phyloP scores from a whole-genome alignment of 2,113 vertebrate genomes.

The Callipepla californica region DNA sequence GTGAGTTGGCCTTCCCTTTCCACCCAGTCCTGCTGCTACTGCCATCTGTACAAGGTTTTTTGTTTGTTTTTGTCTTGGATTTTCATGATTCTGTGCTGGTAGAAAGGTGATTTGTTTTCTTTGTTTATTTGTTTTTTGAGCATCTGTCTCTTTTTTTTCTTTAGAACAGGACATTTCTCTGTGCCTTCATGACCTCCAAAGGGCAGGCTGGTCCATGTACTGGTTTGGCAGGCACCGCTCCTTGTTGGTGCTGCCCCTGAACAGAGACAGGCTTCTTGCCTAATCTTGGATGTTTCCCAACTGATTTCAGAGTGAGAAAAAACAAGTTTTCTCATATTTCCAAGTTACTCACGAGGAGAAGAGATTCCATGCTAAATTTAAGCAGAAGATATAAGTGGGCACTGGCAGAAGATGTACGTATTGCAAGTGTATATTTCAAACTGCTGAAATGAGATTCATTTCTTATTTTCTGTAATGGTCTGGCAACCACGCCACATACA shows the following conservation, averaged over 20 bases:
- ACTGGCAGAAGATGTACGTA: background rate
- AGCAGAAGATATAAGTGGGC: background rate
- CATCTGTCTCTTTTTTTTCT: background rate
- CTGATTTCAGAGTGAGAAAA: background rate
- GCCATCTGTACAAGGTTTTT: background rate
- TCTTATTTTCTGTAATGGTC: background rate
- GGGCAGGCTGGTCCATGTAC: background rate
- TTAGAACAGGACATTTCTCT: background rate
- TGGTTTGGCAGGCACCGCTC: background rate
- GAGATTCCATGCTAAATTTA: conserved; percentile 30
- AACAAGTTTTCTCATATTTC: accelerated
- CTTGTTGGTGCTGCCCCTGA: background rate
- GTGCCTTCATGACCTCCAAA: background rate
- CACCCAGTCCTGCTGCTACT: background rate
- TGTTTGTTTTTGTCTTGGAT: background rate
- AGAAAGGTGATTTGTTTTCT: background rate
- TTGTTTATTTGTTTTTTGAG: background rate
- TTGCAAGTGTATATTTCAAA: background rate
- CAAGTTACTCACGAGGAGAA: background rate
- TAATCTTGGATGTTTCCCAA: background rate
- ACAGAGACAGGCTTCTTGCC: background rate
- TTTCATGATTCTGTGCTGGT: background rate
- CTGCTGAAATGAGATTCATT: background rate
- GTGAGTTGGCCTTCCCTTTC: background rate
- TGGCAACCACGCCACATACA: background rate